Base-by-base conservation (phyloP, 1,140 invertebrate species). In the Ctenoplectra terminalis region DNA sequence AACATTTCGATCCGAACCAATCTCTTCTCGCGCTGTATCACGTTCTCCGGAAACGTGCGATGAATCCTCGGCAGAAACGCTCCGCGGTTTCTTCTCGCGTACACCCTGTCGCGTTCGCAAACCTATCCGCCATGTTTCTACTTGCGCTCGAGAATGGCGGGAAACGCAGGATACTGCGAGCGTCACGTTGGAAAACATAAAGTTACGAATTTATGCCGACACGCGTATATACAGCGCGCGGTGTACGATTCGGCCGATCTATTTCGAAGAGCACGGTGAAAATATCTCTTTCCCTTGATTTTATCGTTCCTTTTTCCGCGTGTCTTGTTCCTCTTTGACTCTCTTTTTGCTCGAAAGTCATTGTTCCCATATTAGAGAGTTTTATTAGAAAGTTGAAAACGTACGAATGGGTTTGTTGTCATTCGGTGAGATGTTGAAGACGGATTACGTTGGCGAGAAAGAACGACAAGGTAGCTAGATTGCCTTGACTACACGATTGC, bases 181-280 rank as follows among this genome's bases (percentile, higher is more conserved):
- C 50, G 69, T 71, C 69, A 40, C 72, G 56, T 48, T 61, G 9
- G 29, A 74, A 48, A 74, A 48, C 40, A 73, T 73, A 74, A 74
- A 74, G 56, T 34, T 23, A 46, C 43, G 72, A 61, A 74, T 74
- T 74, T 74, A 74, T 61, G 72, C 43, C 56, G 56, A 31, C 34
- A 37, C 34, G 34, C 34, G 60, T 37, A 37, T n/a, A 63, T 37
- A 63, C n/a, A 63, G 60, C 60, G 34, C 0, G 23, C 34, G 20
- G 31, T 0, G 60, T n/a, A 63, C 60, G 60, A 63, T 63, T 63
- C 34, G 1, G 34, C 37, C 60, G 3, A 48, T 74, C 56, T 48
- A 74, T 74, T 74, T 63, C 40, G 37, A 64, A 75, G 11, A 40
- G 52, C 29, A 1, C 48, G 23, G n/a, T 34, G 13, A 4, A 72